phyloP scores from a whole-genome alignment of 2,797 vertebrate species.

The Brachyrhaphis roseni region DNA sequence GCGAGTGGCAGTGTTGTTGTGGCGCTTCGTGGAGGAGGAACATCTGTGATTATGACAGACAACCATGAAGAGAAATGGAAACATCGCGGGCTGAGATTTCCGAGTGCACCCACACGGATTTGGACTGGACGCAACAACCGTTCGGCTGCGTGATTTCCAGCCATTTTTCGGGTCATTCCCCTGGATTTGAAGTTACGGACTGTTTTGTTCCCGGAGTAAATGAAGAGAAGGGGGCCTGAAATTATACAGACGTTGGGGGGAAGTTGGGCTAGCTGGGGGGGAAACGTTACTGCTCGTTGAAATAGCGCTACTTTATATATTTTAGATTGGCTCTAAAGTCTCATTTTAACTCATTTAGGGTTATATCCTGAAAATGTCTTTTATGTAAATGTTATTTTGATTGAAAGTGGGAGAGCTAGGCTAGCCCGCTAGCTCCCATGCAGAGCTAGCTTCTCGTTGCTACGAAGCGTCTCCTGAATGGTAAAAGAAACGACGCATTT shows the following conservation, averaged over 20 bases:
- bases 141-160: not conserved
- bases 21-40: not conserved
- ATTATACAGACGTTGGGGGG: slow-evolving; percentile 40
- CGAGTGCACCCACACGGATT: slow-evolving; percentile 13
- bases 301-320: not conserved
- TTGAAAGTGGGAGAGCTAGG: slow-evolving; percentile 29
- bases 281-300: slow-evolving; percentile 34
- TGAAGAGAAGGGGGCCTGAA: slow-evolving; percentile 63
- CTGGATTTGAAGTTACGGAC: slow-evolving; percentile 42
- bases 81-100: slow-evolving; percentile 33
- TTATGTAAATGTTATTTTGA: not conserved
- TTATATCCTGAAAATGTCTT: slow-evolving; percentile 8
- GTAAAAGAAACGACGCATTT: not conserved
- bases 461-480: slow-evolving; percentile 18
- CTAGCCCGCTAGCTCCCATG: slow-evolving; percentile 46
- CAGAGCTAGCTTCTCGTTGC: slow-evolving; percentile 59
- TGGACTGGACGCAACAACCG: slow-evolving; percentile 45
- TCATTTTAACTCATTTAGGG: not conserved
- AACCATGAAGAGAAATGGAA: slow-evolving; percentile 58
- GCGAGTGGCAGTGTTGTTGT: slow-evolving; percentile 49
- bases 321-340: not conserved
- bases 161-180: not conserved
- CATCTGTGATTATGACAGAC: slow-evolving; percentile 31
- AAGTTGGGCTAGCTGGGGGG: slow-evolving; percentile 51
- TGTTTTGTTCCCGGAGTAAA: slow-evolving; percentile 62